Percentiles rank a stretch among this genome's conserved stretches.
phyloP scores from a whole-genome alignment of 1,140 invertebrate genomes.

The Meloidogyne floridensis region DNA sequence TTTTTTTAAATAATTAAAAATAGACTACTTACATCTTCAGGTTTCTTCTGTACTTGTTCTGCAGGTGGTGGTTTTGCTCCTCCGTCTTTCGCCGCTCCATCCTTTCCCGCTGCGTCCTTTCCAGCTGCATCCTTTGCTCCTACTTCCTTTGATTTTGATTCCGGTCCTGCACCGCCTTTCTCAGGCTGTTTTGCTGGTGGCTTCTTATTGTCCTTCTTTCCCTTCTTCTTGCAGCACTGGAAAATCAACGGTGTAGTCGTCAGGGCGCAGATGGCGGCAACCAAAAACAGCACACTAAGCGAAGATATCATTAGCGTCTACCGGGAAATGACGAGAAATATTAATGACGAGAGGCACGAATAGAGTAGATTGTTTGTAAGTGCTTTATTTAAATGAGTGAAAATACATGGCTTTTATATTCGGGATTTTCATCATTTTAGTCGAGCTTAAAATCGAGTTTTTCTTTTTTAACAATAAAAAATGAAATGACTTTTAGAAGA shows the following conservation, averaged over 20 bases:
- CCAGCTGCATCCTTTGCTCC: neutral
- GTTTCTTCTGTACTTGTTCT: neutral
- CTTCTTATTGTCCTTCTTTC: conserved; percentile 1
- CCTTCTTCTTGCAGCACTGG: neutral
- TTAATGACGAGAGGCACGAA: neutral
- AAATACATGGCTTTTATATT: too few relatives aligned
- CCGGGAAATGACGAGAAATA: neutral
- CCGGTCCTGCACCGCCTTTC: neutral
- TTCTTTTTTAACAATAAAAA: too few relatives aligned
- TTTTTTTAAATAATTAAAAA: neutral
- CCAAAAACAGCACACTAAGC: neutral
- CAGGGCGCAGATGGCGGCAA: neutral
- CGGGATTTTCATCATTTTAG: too few relatives aligned
- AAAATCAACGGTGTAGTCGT: neutral
- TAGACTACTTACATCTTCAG: neutral
- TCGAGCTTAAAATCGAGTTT: too few relatives aligned
- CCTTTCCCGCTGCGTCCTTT: neutral
- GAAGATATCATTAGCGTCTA: neutral
- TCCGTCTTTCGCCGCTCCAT: neutral
- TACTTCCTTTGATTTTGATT: too few relatives aligned
- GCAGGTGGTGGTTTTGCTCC: neutral
- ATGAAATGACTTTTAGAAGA: too few relatives aligned
- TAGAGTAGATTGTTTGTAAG: too few relatives aligned
- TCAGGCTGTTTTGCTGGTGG: neutral
- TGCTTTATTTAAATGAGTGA: too few relatives aligned